Evolutionary conservation across 2,113 vertebrate species (phyloP), one percentile per base, ranked within the genome.

Genomic region (Brienomyrus longianalis): DNA sequence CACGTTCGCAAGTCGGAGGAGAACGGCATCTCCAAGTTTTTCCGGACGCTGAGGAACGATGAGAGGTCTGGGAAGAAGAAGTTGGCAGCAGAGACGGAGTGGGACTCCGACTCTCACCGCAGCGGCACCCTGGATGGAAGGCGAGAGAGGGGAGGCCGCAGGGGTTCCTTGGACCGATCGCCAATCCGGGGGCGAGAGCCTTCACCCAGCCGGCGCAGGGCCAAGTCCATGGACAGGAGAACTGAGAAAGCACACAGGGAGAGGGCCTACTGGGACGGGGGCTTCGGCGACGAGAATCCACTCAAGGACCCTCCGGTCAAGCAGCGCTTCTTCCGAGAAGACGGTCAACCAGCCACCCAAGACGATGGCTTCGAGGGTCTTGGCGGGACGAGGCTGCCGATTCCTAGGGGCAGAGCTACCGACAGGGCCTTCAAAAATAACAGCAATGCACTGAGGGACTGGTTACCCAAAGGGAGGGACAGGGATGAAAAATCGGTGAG

Each of bases 111-210:
- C 95, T 39, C 91, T 91, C 93, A 93, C 1, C 96, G 94, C 23
- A 97, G 97, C 94, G 97, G 94, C 93, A 96, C 96, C 51, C 91
- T 96, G 96, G 97, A 96, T 74, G 93, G 95, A 89, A 94, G 92
- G 62, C 95, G 92, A 92, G 95, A 94, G 9, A 93, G 54, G 1
- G 90, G 90, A 13, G 45, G 43, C 94, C 95, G 48, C 91, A 96
- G 96, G 43, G 95, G 97, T 88, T 99, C 98, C 0, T 96, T 99
- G 1, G 98, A 99, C 92, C 93, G 90, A 90, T 98, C 98, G 0
- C 96, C 97, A 0, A 96, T 96, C 80, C 92, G 70, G 77, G 96
- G 97, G 23, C 94, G 96, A 7, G 94, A 96, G 80, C 96, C 97
- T 19, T 98, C 98, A 0, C 97, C 97, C 0, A 98, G 98, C 90